phyloP scores from a whole-genome alignment of 2,113 vertebrate genomes.

The Turdus rufiventris region DNA sequence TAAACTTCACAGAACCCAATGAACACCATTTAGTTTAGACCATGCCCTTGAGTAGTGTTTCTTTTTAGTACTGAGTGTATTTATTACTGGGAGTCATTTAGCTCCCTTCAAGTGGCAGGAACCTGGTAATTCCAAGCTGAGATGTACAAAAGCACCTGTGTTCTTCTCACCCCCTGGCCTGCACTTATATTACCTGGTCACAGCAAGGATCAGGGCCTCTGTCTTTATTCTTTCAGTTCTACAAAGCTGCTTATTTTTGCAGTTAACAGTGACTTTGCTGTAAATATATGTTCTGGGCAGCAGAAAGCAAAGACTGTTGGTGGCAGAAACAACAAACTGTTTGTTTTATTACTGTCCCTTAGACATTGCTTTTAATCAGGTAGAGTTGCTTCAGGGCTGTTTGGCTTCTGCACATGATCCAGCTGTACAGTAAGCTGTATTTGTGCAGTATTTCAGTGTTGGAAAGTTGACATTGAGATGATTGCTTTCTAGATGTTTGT shows the following conservation, averaged over 20 bases:
- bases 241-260: constrained; percentile 45
- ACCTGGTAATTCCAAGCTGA: neutral
- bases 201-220: constrained; percentile 3
- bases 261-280: constrained; percentile 17
- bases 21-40: neutral
- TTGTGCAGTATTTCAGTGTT: neutral
- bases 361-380: constrained; percentile 55
- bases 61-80: neutral
- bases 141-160: neutral
- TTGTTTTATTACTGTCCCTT: constrained; percentile 30
- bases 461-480: constrained; percentile 19
- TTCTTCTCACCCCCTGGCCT: neutral
- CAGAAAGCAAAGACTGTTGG: constrained; percentile 34
- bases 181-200: neutral
- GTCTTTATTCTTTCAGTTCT: constrained; percentile 12
- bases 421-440: constrained; percentile 23
- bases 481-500: neutral
- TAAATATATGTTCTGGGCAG: constrained; percentile 47
- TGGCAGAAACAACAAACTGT: constrained; percentile 41
- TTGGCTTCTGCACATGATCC: constrained; percentile 11
- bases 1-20: neutral
- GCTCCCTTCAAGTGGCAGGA: neutral
- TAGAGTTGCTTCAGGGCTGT: neutral
- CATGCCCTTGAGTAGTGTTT: neutral
- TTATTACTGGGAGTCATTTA: neutral